These are phyloP conservation scores for Temnothorax ravouxi DNA, from an alignment of 2,888 invertebrate genomes.

Conservation along the genomic window DNA sequence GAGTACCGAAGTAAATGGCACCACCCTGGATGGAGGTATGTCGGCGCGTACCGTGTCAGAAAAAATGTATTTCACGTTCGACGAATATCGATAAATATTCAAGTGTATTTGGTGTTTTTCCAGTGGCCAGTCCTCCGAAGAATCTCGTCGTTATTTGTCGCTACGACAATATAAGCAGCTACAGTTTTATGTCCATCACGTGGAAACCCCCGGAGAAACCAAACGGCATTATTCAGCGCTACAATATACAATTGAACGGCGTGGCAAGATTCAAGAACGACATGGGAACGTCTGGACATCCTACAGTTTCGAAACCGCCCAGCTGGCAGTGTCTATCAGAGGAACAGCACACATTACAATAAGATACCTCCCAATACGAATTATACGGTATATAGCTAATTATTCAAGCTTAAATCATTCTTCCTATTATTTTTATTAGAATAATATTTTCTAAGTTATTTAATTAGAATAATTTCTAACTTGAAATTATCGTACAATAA, in stretches of 20 bases:
- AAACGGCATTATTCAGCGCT: slow-evolving; percentile 93
- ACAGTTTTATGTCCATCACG: slow-evolving; percentile 89
- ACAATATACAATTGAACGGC: slow-evolving; percentile 89
- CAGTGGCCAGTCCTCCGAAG: slow-evolving; percentile 91
- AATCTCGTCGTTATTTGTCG: slow-evolving; percentile 90
- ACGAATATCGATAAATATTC: not conserved
- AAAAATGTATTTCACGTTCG: not conserved
- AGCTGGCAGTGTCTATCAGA: slow-evolving; percentile 87
- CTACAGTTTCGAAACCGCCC: slow-evolving; percentile 89
- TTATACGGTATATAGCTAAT: slow-evolving; percentile 89
- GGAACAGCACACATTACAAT: slow-evolving; percentile 88
- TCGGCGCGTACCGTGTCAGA: not conserved
- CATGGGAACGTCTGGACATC: slow-evolving; percentile 84
- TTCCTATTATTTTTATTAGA: not conserved
- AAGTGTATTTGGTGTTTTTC: slow-evolving; percentile 58
- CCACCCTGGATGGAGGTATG: slow-evolving; percentile 92
- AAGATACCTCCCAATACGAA: slow-evolving; percentile 94
- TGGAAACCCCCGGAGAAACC: slow-evolving; percentile 92
- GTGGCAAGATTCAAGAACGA: slow-evolving; percentile 87
- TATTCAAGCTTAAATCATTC: not conserved
- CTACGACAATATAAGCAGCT: slow-evolving; percentile 88
- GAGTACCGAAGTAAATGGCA: slow-evolving; percentile 92
- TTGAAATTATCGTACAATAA: slow-evolving; percentile 3
- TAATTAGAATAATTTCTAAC: not conserved
- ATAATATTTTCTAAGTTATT: not conserved